Percentiles rank a stretch among this genome's conserved stretches.
Conservation (phyloP, 2,797 vertebrate species). For the Hapalemur alaotrensis region DNA sequence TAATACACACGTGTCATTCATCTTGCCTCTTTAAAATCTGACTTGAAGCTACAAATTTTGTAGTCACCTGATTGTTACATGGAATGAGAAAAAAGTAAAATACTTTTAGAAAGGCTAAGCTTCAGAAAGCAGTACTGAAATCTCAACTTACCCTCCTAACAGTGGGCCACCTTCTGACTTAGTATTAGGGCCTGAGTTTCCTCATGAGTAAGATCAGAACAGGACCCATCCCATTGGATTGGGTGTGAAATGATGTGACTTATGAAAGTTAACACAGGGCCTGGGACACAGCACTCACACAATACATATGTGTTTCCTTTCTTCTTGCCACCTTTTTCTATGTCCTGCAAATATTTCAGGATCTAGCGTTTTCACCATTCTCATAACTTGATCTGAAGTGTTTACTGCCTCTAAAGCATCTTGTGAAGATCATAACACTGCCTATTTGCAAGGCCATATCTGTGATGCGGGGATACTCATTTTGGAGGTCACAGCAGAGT, state of each 20-base stretch:
- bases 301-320: not conserved
- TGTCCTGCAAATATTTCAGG: not conserved
- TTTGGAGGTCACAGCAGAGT: not conserved
- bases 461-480: not conserved
- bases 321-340: not conserved
- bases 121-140: not conserved
- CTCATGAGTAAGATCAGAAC: fast-evolving
- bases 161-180: not conserved
- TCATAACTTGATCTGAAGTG: not conserved
- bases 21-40: not conserved
- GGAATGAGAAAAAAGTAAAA: not conserved
- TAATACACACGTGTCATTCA: not conserved
- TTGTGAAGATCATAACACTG: fast-evolving
- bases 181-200: not conserved
- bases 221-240: not conserved
- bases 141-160: not conserved
- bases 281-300: fast-evolving
- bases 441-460: not conserved
- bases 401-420: not conserved
- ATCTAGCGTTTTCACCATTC: not conserved
- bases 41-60: not conserved
- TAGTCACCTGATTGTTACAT: not conserved
- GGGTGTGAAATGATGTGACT: not conserved
- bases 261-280: not conserved
- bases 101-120: not conserved